Base-by-base conservation (phyloP, 2,888 invertebrate species). In the Dynastes hyllus region DNA sequence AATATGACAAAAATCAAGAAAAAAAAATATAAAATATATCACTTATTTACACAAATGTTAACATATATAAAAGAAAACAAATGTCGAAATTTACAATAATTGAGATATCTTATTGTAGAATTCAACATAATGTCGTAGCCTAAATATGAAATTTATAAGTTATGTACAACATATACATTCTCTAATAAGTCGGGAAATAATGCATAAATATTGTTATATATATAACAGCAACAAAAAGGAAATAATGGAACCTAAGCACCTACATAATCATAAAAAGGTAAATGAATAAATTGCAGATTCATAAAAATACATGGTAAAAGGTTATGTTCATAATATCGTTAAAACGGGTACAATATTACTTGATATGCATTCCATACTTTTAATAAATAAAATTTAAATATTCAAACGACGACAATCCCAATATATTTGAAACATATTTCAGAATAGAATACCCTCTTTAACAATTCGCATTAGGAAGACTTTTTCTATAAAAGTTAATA, bases 101-200 rank as follows among this genome's bases (percentile, higher is more conserved):
- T 40, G 65, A 78, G 63, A 78, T 53, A 63, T 27, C 37, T 40
- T 50, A 78, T 69, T 51, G 61, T 63, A 71, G n/a, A 27, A 71
- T 78, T 65, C 55, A 0, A 71, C 45, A 63, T 16, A 37, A 22
- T 55, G 27, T 58, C 67, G 65, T 51, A 77, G 27, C 51, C 63
- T 78, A 58, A 67, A 22, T 55, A 61, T 73, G 61, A 51, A 71
- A 78, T 71, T 55, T 66, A 37, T 53, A 77, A 67, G 32, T 78
- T 78, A 78, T 78, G 55, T 78, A 78, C 78, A 78, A 71, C 78
- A 78, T 78, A 78, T 78, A 78, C 78, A 78, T 71, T 71, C 61
- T 58, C 51, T 22, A 70, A 53, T 45, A 45, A 45, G 45, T 29
- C 11, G 53, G 40, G 45, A 50, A 65, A 65, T 37, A 61, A 70